Evolutionary conservation across 2,888 invertebrate species (phyloP).

Genomic region (Cheilosia vernalis): DNA sequence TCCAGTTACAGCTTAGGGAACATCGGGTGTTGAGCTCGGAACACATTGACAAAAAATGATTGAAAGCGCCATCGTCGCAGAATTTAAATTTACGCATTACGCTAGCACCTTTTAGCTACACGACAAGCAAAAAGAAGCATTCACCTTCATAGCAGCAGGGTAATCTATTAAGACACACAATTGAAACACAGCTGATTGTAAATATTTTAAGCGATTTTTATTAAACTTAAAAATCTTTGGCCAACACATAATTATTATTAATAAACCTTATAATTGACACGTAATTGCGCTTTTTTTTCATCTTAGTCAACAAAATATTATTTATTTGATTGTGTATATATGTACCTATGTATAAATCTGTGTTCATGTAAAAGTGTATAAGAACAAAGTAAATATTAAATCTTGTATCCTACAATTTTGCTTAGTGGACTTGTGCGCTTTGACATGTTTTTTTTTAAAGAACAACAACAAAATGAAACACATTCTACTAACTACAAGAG

Average conservation of each 20-base stretch:
- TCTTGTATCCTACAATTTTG: slow-evolving; percentile 26
- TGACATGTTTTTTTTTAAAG: slow-evolving; percentile 30
- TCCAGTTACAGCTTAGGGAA: not conserved
- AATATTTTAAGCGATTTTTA: slow-evolving; percentile 68
- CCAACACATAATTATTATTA: slow-evolving; percentile 77
- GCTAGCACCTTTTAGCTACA: too few relatives aligned
- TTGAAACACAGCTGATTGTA: slow-evolving; percentile 10
- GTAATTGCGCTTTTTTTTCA: slow-evolving; percentile 54
- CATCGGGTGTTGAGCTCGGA: not conserved
- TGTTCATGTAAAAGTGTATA: slow-evolving; percentile 17
- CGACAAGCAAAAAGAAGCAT: too few relatives aligned
- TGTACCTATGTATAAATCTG: slow-evolving; percentile 23
- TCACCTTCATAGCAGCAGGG: too few relatives aligned
- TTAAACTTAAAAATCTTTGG: slow-evolving; percentile 79
- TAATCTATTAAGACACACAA: not conserved
- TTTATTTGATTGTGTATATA: slow-evolving; percentile 16
- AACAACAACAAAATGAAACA: slow-evolving; percentile 2
- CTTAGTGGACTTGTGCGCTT: slow-evolving; percentile 40
- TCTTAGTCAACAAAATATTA: slow-evolving; percentile 48
- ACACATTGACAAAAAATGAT: too few relatives aligned
- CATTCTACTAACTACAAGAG: slow-evolving; percentile 35
- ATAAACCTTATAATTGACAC: slow-evolving; percentile 69
- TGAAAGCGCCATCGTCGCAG: too few relatives aligned
- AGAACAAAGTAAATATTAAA: slow-evolving; percentile 61
- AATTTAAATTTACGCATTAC: too few relatives aligned